A percentile compares a stretch with the other conserved stretches of the same genome.
These are phyloP conservation scores for Prunella fulvescens DNA, from an alignment of 2,113 vertebrate genomes.

Conservation along the genomic window DNA sequence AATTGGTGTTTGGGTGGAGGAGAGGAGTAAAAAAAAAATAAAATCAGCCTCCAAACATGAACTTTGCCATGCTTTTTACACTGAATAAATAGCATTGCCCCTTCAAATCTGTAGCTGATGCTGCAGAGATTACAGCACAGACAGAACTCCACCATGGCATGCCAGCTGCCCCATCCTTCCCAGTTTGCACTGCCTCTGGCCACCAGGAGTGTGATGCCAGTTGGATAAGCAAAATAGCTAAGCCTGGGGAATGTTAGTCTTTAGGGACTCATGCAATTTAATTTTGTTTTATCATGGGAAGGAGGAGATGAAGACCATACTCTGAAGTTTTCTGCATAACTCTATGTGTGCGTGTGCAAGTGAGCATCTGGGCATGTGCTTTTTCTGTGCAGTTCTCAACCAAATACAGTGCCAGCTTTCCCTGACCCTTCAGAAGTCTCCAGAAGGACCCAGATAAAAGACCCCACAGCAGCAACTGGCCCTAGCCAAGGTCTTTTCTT, in stretches of 20 bases:
- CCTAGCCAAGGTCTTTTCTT: background rate
- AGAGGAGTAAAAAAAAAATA: background rate
- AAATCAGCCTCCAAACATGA: background rate
- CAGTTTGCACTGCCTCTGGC: background rate
- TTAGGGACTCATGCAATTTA: background rate
- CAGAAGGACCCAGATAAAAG: background rate
- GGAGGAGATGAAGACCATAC: background rate
- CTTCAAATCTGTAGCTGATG: background rate
- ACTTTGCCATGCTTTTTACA: background rate
- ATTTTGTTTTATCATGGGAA: background rate
- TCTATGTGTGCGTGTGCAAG: fast-evolving
- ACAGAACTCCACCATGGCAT: fast-evolving
- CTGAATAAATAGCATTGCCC: background rate
- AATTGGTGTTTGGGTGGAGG: background rate
- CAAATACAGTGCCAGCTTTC: background rate
- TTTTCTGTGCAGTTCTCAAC: background rate
- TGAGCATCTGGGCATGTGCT: background rate
- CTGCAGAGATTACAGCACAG: background rate
- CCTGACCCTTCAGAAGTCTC: background rate
- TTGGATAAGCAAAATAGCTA: background rate
- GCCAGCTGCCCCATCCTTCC: background rate
- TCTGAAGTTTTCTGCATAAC: background rate
- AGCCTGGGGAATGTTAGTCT: background rate
- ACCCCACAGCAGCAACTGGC: background rate
- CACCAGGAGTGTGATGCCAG: background rate